Conservation (phyloP, 2,888 invertebrate species). For the Plebejus anna region DNA sequence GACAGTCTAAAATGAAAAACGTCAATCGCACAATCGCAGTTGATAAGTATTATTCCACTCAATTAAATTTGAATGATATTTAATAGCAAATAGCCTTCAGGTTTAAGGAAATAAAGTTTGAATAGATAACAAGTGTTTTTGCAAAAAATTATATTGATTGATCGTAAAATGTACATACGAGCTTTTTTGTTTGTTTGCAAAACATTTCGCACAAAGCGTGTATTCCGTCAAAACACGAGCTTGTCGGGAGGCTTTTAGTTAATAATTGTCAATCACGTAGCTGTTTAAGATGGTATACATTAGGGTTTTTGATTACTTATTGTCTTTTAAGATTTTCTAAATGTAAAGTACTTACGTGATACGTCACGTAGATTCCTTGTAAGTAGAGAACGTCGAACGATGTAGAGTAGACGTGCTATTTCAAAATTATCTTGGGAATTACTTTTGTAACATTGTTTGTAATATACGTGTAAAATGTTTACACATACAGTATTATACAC, state of each 20-base stretch:
- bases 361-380: not conserved
- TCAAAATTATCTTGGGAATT: too few relatives aligned
- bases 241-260: slow-evolving; percentile 6
- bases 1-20: slow-evolving; percentile 32
- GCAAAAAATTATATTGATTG: slow-evolving; percentile 53
- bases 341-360: slow-evolving; percentile 28
- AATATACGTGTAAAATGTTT: too few relatives aligned
- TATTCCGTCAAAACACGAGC: slow-evolving; percentile 14
- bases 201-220: slow-evolving; percentile 19
- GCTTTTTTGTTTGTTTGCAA: slow-evolving; percentile 18
- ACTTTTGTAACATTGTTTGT: too few relatives aligned
- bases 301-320: slow-evolving; percentile 48
- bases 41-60: slow-evolving; percentile 15
- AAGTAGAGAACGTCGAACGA: not conserved
- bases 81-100: slow-evolving; percentile 24
- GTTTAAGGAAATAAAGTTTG: slow-evolving; percentile 54
- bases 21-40: not conserved
- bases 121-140: slow-evolving; percentile 56
- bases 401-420: not conserved
- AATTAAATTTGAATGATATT: slow-evolving; percentile 30
- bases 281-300: slow-evolving; percentile 60
- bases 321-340: too few relatives aligned
- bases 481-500: too few relatives aligned
- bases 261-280: slow-evolving; percentile 29
- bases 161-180: slow-evolving; percentile 43